Evolutionary conservation across 2,888 invertebrate species (phyloP).

Genomic region (Acrocera orbiculus): DNA sequence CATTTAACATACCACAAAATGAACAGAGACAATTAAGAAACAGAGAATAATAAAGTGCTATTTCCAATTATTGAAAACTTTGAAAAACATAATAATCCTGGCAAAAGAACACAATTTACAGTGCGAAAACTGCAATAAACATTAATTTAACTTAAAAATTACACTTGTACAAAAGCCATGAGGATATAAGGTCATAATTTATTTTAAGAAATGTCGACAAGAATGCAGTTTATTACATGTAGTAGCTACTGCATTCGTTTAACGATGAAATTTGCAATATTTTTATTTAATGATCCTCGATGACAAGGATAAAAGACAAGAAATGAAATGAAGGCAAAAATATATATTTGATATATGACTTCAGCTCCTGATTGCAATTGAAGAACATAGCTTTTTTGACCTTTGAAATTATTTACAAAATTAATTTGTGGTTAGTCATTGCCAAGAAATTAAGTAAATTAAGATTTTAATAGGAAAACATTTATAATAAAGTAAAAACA

Average conservation of each 20-base stretch:
- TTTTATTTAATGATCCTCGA: slow-evolving; percentile 7
- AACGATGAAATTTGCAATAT: slow-evolving; percentile 6
- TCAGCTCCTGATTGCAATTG: too few species aligned
- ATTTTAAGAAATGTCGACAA: background rate
- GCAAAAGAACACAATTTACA: background rate
- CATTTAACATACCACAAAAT: too few species aligned
- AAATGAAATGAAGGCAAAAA: background rate
- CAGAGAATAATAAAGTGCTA: background rate
- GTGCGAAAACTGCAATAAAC: background rate
- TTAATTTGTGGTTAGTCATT: too few species aligned
- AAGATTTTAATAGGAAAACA: too few species aligned
- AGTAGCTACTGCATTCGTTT: slow-evolving; percentile 1
- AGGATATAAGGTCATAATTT: background rate
- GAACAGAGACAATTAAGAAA: background rate
- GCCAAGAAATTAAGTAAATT: too few species aligned
- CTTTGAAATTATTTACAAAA: too few species aligned
- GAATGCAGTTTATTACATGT: background rate
- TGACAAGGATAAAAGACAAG: slow-evolving; percentile 4
- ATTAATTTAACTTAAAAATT: background rate
- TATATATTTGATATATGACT: too few species aligned
- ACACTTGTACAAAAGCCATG: background rate
- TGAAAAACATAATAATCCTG: background rate
- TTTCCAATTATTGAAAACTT: background rate
- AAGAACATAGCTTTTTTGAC: too few species aligned
- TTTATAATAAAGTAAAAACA: too few species aligned